Evolutionary conservation across 2,797 vertebrate species (phyloP), one percentile per base, ranked within the genome.

Genomic region (Scolopax rusticola): DNA sequence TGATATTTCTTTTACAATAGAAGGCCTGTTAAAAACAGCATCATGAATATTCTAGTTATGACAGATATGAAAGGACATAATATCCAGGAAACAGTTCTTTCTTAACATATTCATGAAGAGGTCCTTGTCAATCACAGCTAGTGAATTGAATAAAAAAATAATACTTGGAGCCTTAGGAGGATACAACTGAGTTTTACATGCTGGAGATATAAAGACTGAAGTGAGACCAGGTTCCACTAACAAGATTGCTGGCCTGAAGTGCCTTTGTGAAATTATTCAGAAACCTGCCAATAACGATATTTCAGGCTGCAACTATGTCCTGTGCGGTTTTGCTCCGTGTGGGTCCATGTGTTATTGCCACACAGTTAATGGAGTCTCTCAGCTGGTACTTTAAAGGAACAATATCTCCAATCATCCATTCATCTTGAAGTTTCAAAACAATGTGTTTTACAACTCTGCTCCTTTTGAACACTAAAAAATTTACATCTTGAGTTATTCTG

Each of bases 31-130:
- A 95, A 97, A 96, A 98, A 97, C 87, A 94, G 85, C 86, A 89
- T 87, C 90, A 97, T 97, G 95, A 97, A 97, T 98, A 98, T 98
- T 98, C 95, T 94, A 97, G 86, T 86, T 97, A 91, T 94, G 94
- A 88, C 80, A 97, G 95, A 96, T 97, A 97, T 95, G 90, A 97
- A 97, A 97, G 85, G 90, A 95, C 94, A 97, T 95, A 97, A 95
- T 95, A 97, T 92, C 95, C 67, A 96, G 92, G 82, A 97, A 97
- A 92, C 74, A 87, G 71, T 64, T 67, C 84, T 81, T 89, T 90
- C 76, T 69, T 93, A 95, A 86, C 87, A 93, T 95, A 96, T 91
- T 96, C 93, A 89, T 95, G 71, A 97, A 96, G 89, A 97, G 93
- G 74, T 94, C 89, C 92, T 85, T 97, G 95, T 97, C 97, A 97